Conservation (phyloP, 2,888 invertebrate species). For the Drosophila eohydei region DNA sequence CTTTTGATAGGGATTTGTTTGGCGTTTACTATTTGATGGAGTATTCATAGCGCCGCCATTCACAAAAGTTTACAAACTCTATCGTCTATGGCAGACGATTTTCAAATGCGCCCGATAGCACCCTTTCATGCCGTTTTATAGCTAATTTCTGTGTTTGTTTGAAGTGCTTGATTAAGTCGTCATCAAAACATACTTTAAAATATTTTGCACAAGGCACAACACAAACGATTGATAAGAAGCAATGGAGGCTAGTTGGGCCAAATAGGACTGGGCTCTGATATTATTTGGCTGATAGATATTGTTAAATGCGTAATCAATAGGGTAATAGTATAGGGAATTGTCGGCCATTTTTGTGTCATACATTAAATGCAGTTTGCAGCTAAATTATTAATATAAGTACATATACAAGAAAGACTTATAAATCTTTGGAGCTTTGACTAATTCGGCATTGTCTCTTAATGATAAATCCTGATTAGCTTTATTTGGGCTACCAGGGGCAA, state of each 20-base stretch:
- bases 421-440: slow-evolving; percentile 18
- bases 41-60: slow-evolving; percentile 64
- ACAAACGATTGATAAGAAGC: slow-evolving; percentile 30
- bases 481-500: slow-evolving; percentile 20
- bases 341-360: slow-evolving; percentile 25
- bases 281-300: slow-evolving; percentile 10
- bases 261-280: not conserved
- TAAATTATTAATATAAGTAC: not conserved
- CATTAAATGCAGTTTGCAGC: slow-evolving; percentile 30
- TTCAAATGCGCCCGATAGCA: slow-evolving; percentile 34
- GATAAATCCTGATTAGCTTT: slow-evolving; percentile 26
- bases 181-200: slow-evolving; percentile 21
- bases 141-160: slow-evolving; percentile 26
- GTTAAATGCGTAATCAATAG: slow-evolving; percentile 39
- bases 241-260: slow-evolving; percentile 34
- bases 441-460: slow-evolving; percentile 9
- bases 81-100: slow-evolving; percentile 19
- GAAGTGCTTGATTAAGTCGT: slow-evolving; percentile 10
- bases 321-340: not conserved
- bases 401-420: slow-evolving; percentile 21
- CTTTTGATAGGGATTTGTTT: slow-evolving; percentile 87
- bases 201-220: slow-evolving; percentile 68
- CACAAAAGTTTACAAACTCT: slow-evolving; percentile 2
- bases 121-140: slow-evolving; percentile 41
- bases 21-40: slow-evolving; percentile 76